phyloP scores from a whole-genome alignment of 1,140 invertebrate genomes.

The Ceratitis capitata region DNA sequence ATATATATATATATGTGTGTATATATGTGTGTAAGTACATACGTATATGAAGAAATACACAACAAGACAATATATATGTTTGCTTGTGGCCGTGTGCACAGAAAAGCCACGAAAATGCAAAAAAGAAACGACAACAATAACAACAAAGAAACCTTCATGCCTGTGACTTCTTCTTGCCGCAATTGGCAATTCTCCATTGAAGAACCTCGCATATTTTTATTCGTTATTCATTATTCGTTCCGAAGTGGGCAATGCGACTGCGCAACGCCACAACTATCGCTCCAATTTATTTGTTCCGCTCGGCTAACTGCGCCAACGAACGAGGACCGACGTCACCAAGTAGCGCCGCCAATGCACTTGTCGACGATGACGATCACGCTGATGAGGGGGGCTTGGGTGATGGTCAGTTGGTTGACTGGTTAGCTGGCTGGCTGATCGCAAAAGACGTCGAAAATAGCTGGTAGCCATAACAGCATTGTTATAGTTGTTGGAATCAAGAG shows the following conservation, averaged over 20 bases:
- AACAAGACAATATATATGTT: background rate
- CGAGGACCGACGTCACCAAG: conserved; percentile 37
- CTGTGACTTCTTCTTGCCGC: conserved; percentile 3
- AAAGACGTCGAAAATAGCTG: background rate
- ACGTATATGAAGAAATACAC: too few species aligned
- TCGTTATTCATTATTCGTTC: conserved; percentile 29
- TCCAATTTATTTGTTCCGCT: conserved; percentile 45
- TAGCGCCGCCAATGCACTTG: conserved; percentile 20
- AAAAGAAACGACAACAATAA: too few species aligned
- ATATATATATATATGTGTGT: background rate
- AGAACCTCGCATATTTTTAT: conserved; percentile 28
- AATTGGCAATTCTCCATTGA: conserved; percentile 12
- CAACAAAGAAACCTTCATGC: conserved; percentile 28
- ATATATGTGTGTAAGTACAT: too few species aligned
- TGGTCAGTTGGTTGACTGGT: too few species aligned
- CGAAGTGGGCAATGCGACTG: conserved; percentile 16
- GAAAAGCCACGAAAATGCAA: background rate
- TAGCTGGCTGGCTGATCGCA: background rate
- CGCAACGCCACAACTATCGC: conserved; percentile 40
- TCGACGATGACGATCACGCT: background rate
- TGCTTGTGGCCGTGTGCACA: background rate
- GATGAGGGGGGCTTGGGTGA: too few species aligned
- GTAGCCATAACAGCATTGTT: background rate
- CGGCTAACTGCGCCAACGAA: conserved; percentile 22
- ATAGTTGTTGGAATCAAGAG: background rate